These are phyloP conservation scores for Tretioscincus oriximinensis DNA, from an alignment of 2,113 vertebrate species.

Conservation along the genomic window DNA sequence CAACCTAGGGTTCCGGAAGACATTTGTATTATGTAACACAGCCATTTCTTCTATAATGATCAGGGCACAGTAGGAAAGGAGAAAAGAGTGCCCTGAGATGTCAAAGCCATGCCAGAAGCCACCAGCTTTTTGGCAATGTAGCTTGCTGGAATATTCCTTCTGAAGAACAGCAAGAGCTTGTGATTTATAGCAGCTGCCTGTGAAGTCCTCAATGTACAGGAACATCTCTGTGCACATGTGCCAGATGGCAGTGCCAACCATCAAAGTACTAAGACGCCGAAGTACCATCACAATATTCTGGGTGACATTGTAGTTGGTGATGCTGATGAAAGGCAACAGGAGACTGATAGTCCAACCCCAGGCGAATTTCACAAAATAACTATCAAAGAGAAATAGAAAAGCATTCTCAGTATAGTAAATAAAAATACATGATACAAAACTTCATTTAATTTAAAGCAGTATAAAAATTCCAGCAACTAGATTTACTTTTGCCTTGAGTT, in stretches of 20 bases:
- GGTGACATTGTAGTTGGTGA: conserved; percentile 78
- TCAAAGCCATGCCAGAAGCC: conserved; percentile 87
- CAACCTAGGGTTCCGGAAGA: conserved; percentile 52
- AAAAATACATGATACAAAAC: background rate
- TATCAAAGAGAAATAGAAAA: conserved; percentile 62
- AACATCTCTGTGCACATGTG: conserved; percentile 82
- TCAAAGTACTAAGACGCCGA: conserved; percentile 76
- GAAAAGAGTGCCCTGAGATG: conserved; percentile 95
- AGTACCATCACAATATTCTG: conserved; percentile 62
- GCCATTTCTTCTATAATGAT: conserved; percentile 89
- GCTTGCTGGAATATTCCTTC: conserved; percentile 66
- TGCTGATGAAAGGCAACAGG: conserved; percentile 87
- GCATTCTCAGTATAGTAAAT: background rate
- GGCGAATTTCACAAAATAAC: conserved; percentile 94
- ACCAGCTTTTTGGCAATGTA: conserved; percentile 75
- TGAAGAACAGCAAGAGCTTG: background rate
- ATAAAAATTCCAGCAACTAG: background rate
- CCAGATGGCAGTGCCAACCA: conserved; percentile 87
- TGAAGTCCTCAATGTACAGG: conserved; percentile 82
- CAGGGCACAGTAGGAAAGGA: conserved; percentile 87
- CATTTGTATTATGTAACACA: conserved; percentile 74
- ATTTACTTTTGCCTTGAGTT: no score
- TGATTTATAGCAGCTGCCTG: conserved; percentile 77
- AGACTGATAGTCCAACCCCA: conserved; percentile 94
- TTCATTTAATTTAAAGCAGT: background rate